Evolutionary conservation across 1,140 invertebrate genomes (phyloP).

Genomic region (Drosophila subpulchrella): DNA sequence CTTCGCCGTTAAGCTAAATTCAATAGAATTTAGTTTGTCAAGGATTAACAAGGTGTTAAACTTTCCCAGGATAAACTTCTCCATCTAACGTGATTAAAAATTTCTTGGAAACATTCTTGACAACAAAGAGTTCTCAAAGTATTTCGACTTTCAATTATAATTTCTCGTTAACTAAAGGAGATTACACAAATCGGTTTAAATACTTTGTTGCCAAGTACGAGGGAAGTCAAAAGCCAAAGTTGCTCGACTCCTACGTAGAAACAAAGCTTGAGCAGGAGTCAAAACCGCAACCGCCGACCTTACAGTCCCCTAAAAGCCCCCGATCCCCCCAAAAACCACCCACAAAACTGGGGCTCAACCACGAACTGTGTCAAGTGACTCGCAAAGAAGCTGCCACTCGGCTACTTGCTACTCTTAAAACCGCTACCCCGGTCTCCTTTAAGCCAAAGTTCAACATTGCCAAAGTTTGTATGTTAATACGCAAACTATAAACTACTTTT

Average conservation of each 20-base stretch:
- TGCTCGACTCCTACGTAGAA: constrained; percentile 5
- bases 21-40: too few relatives aligned
- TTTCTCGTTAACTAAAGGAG: constrained; percentile 37
- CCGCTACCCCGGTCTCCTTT: constrained; percentile 6
- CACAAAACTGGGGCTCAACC: constrained; percentile 22
- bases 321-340: constrained; percentile 13
- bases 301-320: neutral
- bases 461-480: constrained; percentile 56
- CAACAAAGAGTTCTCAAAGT: constrained; percentile 9
- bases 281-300: constrained; percentile 9
- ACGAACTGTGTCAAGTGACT: constrained; percentile 53
- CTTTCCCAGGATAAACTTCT: neutral
- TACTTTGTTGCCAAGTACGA: constrained; percentile 22
- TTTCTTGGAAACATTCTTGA: neutral
- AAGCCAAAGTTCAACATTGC: constrained; percentile 37
- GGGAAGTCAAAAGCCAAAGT: constrained; percentile 31
- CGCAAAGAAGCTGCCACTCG: constrained; percentile 18
- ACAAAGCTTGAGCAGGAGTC: constrained; percentile 12
- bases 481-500: constrained; percentile 42
- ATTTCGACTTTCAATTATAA: constrained; percentile 31
- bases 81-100: neutral
- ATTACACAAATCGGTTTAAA: constrained; percentile 51
- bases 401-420: constrained; percentile 6
- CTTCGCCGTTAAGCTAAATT: too few relatives aligned
- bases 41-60: neutral